Conservation (phyloP, 2,888 invertebrate species). For the Shargacucullia verbasci region DNA sequence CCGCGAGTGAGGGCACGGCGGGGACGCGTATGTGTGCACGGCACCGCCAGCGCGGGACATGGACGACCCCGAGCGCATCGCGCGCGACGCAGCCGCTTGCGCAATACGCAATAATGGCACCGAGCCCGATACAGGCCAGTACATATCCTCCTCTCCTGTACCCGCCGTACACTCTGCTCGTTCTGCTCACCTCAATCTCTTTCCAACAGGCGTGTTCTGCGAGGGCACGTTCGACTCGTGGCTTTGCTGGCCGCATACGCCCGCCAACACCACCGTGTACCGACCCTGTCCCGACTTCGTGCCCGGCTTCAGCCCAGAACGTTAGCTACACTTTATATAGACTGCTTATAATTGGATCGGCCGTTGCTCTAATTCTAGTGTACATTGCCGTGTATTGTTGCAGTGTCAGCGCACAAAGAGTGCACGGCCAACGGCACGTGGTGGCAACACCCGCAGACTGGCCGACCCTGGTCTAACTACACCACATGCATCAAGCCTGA, state of each 20-base stretch:
- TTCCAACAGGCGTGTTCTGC: slow-evolving; percentile 89
- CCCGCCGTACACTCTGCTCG: neutral
- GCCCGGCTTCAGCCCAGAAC: slow-evolving; percentile 92
- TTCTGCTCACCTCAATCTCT: slow-evolving; percentile 4
- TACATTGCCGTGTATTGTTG: slow-evolving; percentile 24
- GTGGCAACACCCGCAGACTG: slow-evolving; percentile 94
- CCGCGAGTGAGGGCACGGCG: neutral
- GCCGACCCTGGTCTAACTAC: slow-evolving; percentile 96
- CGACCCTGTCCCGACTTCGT: slow-evolving; percentile 93
- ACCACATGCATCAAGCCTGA: slow-evolving; percentile 93
- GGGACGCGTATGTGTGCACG: too few species aligned
- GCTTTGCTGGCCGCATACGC: slow-evolving; percentile 94
- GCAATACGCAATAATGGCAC: slow-evolving; percentile 67
- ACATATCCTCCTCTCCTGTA: neutral
- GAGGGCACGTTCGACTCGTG: slow-evolving; percentile 94
- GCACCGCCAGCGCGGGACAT: slow-evolving; percentile 53
- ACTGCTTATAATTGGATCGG: neutral
- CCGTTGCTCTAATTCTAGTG: too few species aligned
- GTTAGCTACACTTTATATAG: slow-evolving; percentile 86
- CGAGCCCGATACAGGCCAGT: slow-evolving; percentile 65
- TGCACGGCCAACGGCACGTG: slow-evolving; percentile 94
- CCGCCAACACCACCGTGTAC: slow-evolving; percentile 90
- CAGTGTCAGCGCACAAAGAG: slow-evolving; percentile 94
- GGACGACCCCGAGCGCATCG: slow-evolving; percentile 78
- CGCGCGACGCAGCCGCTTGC: slow-evolving; percentile 72